Evolutionary conservation across 2,797 vertebrate genomes (phyloP), one percentile per base, ranked within the genome.

Genomic region (Setipinna tenuifilis): DNA sequence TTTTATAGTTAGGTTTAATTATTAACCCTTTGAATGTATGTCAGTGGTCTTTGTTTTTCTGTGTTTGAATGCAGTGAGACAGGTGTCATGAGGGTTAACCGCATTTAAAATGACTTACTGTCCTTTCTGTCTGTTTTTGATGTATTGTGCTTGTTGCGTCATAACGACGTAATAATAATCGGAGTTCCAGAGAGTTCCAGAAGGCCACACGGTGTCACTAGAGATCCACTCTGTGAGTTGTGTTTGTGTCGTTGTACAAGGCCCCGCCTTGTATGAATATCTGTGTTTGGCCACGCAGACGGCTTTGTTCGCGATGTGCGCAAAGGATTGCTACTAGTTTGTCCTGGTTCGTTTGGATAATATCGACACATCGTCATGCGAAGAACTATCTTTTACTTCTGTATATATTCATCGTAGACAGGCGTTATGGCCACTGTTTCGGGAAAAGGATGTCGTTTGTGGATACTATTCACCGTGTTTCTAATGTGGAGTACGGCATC

Each of bases 401-500:
- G 0, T 71, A 71, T 31, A 31, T 21, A 21, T 35, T 41, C 0
- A 19, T 78, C 17, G 6, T 44, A 44, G 71, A 9, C 41, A 17
- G 35, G 31, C 71, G 71, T 41, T 31, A 78, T 78, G 71, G 71
- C 35, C 35, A 41, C 31, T 41, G 19, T 44, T 21, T 21, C 35
- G 31, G 9, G 35, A 21, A 10, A 78, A 78, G 31, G 6, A 44
- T 44, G 35, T 21, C 0, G 31, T 78, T 44, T 78, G 16, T 90
- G 88, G 28, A 86, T 62, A 46, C 57, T 81, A 10, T 75, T 48
- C 78, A 21, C 91, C 83, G 87, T 95, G 82, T 88, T 94, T 90
- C 81, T 91, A 90, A 88, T 93, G 17, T 90, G 92, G 86, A 93
- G 92, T 87, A 90, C 91, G 84, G 95, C 93, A 25, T 93, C 87